Conservation (phyloP, 2,888 invertebrate genomes). For the Zygogramma bicolorata region DNA sequence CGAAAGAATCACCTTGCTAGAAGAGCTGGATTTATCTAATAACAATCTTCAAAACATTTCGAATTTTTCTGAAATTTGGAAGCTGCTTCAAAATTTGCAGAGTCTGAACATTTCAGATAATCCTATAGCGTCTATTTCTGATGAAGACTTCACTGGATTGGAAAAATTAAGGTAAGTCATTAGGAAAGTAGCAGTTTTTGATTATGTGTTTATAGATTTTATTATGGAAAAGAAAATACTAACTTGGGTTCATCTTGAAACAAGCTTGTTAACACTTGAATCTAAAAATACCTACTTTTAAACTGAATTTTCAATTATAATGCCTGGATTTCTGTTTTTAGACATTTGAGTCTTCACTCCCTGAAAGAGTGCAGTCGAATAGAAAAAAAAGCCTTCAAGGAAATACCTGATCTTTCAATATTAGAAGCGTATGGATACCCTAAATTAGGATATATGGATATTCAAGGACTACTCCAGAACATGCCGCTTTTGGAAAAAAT, state of each 20-base stretch:
- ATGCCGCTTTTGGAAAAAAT: conserved; percentile 80
- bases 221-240: too few species aligned
- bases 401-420: conserved; percentile 77
- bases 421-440: conserved; percentile 83
- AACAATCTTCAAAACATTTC: conserved; percentile 76
- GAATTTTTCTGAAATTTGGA: conserved; percentile 75
- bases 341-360: conserved; percentile 75
- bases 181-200: too few species aligned
- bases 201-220: too few species aligned
- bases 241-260: too few species aligned
- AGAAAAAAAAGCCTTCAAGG: conserved; percentile 84
- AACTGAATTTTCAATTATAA: not conserved
- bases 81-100: conserved; percentile 78
- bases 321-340: conserved; percentile 64
- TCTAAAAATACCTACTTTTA: too few species aligned
- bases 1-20: conserved; percentile 83
- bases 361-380: conserved; percentile 80
- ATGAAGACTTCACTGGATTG: conserved; percentile 81
- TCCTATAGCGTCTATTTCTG: conserved; percentile 81
- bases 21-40: conserved; percentile 81
- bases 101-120: conserved; percentile 85
- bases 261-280: too few species aligned
- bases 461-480: conserved; percentile 85
- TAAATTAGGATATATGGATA: conserved; percentile 84
- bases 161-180: conserved; percentile 60